phyloP scores from a whole-genome alignment of 2,888 invertebrate genomes.

The Sisyra nigra region DNA sequence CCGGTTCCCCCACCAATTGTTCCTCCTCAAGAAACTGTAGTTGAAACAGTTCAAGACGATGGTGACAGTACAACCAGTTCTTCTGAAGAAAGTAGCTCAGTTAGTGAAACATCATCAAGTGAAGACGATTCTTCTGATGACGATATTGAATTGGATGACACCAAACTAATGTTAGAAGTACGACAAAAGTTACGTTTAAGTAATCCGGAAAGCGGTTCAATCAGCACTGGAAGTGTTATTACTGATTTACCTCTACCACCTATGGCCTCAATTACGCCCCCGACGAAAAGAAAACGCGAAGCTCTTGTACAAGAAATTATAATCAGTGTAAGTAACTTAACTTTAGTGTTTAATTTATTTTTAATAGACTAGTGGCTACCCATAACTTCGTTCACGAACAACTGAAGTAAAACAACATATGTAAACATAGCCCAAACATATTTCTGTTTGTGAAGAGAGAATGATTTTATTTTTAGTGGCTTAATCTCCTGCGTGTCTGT shows the following conservation, averaged over 20 bases:
- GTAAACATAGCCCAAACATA: too few relatives aligned
- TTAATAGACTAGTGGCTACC: too few relatives aligned
- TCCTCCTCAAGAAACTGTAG: not conserved
- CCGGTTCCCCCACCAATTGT: constrained; percentile 20
- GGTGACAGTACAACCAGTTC: constrained; percentile 13
- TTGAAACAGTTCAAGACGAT: not conserved
- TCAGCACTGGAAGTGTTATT: constrained; percentile 9
- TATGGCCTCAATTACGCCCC: not conserved
- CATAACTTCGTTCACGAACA: too few relatives aligned
- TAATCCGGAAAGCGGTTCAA: constrained; percentile 10
- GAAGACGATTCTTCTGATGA: constrained; percentile 28
- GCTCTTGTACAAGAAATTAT: constrained; percentile 45
- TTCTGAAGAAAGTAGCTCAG: constrained; percentile 24
- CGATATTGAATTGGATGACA: constrained; percentile 26
- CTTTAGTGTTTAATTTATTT: not conserved
- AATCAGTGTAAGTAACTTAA: constrained; percentile 39
- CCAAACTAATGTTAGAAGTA: constrained; percentile 23
- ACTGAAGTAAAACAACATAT: too few relatives aligned
- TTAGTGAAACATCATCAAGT: constrained; percentile 30
- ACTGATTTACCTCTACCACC: not conserved
- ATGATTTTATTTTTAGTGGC: too few relatives aligned
- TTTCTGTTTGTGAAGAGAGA: too few relatives aligned
- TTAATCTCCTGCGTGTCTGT: too few relatives aligned
- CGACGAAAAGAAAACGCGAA: constrained; percentile 29
- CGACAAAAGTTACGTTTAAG: constrained; percentile 21